Conservation (phyloP, 2,113 vertebrate species). For the Elachura formosa region DNA sequence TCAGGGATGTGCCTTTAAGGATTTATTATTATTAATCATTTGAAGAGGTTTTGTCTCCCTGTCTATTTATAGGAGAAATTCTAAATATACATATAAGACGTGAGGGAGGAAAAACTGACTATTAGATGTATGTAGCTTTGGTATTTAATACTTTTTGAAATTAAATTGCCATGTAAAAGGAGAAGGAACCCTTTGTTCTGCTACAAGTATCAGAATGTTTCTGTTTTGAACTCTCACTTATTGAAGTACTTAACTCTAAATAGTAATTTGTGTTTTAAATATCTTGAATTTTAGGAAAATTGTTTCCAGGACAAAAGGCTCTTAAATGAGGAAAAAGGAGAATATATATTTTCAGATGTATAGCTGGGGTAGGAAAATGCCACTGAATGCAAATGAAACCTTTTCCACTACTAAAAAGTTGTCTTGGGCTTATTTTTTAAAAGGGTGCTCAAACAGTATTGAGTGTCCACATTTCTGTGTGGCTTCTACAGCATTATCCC, state of each 20-base stretch:
- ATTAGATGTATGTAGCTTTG: background rate
- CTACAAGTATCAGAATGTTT: background rate
- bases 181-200: background rate
- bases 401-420: background rate
- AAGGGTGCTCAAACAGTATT: background rate
- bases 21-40: background rate
- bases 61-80: background rate
- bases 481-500: background rate
- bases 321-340: background rate
- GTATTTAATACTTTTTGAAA: background rate
- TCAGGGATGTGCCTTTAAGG: background rate
- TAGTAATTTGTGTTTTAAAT: background rate
- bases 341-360: background rate
- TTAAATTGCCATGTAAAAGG: background rate
- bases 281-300: background rate
- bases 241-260: background rate
- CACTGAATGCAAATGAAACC: background rate
- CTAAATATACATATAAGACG: background rate
- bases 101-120: background rate
- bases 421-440: background rate
- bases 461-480: background rate
- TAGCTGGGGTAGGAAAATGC: background rate
- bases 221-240: background rate
- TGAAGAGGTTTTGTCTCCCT: background rate
- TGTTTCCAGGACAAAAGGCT: background rate